Percentiles rank a stretch among this genome's conserved stretches.
These are phyloP conservation scores for Acleris literana DNA, from an alignment of 2,888 invertebrate genomes.

Conservation along the genomic window DNA sequence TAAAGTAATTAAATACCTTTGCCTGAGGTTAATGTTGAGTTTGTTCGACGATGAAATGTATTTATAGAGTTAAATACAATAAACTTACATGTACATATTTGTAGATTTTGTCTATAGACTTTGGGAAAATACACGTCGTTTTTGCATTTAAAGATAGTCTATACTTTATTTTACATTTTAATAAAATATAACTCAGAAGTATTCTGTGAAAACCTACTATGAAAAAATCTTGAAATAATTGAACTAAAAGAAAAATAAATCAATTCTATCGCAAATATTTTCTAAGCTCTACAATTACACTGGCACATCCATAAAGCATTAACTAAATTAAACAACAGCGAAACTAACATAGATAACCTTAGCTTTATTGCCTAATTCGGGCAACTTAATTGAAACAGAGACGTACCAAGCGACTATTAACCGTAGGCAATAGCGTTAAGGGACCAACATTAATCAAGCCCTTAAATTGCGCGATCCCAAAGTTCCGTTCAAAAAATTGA, in stretches of 20 bases:
- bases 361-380: slow-evolving; percentile 29
- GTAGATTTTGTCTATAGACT: no score
- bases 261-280: neutral
- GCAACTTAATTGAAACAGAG: slow-evolving; percentile 28
- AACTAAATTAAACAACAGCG: slow-evolving; percentile 28
- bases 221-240: no score
- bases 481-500: slow-evolving; percentile 54
- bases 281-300: neutral
- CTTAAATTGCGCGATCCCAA: neutral
- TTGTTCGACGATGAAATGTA: neutral
- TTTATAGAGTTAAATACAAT: neutral
- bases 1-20: slow-evolving; percentile 17
- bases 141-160: no score
- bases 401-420: slow-evolving; percentile 21
- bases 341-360: slow-evolving; percentile 18
- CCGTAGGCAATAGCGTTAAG: slow-evolving; percentile 22
- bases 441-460: neutral
- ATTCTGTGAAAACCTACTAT: no score
- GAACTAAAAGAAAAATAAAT: neutral
- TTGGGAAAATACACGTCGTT: no score
- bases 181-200: no score
- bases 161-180: no score
- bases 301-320: slow-evolving; percentile 13
- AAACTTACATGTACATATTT: no score
- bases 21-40: neutral